Conservation (phyloP, 2,797 vertebrate species). For the Capromys pilorides region DNA sequence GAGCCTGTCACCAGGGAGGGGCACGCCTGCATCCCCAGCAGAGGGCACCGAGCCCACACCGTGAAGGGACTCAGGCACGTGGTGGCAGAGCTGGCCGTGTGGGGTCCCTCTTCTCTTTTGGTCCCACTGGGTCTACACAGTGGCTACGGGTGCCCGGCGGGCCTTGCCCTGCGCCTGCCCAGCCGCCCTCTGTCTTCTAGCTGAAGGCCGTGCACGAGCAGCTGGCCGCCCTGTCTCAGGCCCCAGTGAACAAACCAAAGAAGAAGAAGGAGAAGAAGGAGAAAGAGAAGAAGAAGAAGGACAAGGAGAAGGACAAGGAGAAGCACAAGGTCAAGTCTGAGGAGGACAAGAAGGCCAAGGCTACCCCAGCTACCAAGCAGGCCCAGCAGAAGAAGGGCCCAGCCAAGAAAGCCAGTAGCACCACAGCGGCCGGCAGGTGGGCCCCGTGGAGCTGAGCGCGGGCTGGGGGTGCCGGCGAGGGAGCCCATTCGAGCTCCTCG, state of each 20-base stretch:
- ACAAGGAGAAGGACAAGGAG: slow-evolving; percentile 90
- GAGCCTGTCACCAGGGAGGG: background rate
- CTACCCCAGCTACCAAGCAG: slow-evolving; percentile 89
- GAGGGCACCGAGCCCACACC: background rate
- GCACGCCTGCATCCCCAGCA: fast-evolving
- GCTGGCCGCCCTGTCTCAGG: slow-evolving; percentile 92
- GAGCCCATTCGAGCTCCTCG: background rate
- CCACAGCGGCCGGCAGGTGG: slow-evolving; percentile 89
- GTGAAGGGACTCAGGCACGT: background rate
- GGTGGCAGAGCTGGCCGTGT: background rate
- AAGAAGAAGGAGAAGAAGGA: slow-evolving; percentile 93
- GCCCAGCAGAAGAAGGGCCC: slow-evolving; percentile 89
- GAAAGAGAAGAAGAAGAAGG: slow-evolving; percentile 92
- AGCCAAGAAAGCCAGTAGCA: slow-evolving; percentile 93
- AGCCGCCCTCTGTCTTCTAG: slow-evolving; percentile 79
- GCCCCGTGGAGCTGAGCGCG: too few species aligned
- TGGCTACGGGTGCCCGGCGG: fast-evolving
- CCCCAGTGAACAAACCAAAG: slow-evolving; percentile 93
- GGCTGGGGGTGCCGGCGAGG: background rate
- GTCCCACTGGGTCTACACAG: background rate
- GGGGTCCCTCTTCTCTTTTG: background rate
- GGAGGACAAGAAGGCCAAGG: slow-evolving; percentile 94
- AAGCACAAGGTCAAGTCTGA: slow-evolving; percentile 90
- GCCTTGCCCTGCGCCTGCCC: background rate
- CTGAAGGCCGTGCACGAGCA: slow-evolving; percentile 94